Conservation (phyloP, 2,888 invertebrate species). For the Eupithecia pulchellata region DNA sequence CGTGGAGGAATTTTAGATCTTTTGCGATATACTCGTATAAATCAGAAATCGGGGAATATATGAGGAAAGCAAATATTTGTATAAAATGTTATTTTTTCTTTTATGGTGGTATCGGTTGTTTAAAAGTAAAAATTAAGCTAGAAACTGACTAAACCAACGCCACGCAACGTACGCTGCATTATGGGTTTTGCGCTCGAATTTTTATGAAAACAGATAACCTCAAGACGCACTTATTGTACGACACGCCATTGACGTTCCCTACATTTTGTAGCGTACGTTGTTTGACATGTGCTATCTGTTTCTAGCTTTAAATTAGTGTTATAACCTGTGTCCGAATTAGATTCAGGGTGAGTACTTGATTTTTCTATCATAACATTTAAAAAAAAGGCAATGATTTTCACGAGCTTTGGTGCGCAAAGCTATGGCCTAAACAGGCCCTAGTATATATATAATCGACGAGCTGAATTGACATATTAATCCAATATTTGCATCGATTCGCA, state of each 20-base stretch:
- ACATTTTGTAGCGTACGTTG: neutral
- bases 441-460: neutral
- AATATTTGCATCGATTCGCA: conserved; percentile 5
- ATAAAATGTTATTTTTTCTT: neutral
- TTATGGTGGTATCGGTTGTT: neutral
- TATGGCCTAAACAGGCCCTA: neutral
- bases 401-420: too few relatives aligned
- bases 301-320: neutral
- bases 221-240: neutral
- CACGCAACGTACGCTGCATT: neutral
- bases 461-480: neutral
- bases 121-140: neutral
- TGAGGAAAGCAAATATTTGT: neutral
- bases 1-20: neutral
- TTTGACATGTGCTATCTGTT: neutral
- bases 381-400: too few relatives aligned
- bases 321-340: neutral
- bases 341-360: neutral
- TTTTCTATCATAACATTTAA: neutral
- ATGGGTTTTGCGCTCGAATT: neutral
- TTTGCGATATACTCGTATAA: neutral
- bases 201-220: neutral
- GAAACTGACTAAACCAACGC: neutral
- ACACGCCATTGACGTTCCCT: neutral
- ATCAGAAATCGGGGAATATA: neutral